Percentiles rank a stretch among this genome's conserved stretches.
Conservation (phyloP, 2,113 vertebrate species). For the Ancistrus triradiatus region DNA sequence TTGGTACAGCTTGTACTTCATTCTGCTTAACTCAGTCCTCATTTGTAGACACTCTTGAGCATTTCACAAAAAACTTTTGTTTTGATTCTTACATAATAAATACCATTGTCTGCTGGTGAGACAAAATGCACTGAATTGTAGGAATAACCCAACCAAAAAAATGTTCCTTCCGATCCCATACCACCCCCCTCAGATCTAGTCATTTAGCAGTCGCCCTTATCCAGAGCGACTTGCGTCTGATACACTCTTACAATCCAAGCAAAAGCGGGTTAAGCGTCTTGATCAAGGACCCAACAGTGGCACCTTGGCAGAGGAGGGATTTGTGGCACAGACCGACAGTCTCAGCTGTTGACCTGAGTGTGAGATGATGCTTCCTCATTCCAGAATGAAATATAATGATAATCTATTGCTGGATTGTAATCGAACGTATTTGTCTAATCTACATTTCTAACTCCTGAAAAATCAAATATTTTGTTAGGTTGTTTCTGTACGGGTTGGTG, state of each 20-base stretch:
- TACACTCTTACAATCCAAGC: too few species aligned
- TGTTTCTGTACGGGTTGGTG: slow-evolving; percentile 62
- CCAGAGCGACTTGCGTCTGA: background rate
- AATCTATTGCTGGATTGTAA: background rate
- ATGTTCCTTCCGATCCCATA: too few species aligned
- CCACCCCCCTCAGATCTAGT: background rate
- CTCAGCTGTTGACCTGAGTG: background rate
- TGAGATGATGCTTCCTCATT: background rate
- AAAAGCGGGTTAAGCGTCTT: too few species aligned
- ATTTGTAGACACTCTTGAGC: too few species aligned
- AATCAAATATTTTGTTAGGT: slow-evolving; percentile 46
- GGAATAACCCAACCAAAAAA: too few species aligned
- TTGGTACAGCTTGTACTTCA: too few species aligned
- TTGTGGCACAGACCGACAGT: background rate
- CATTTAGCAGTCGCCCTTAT: background rate
- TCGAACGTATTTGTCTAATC: background rate
- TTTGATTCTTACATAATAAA: too few species aligned
- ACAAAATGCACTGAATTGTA: too few species aligned
- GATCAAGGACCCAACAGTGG: background rate
- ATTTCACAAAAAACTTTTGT: too few species aligned
- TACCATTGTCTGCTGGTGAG: too few species aligned
- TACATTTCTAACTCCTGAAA: too few species aligned
- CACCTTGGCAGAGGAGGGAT: background rate
- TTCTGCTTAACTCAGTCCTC: too few species aligned
- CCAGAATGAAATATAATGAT: background rate